These are phyloP conservation scores for Diphyllodes magnificus DNA, from an alignment of 2,113 vertebrate species.

Conservation along the genomic window DNA sequence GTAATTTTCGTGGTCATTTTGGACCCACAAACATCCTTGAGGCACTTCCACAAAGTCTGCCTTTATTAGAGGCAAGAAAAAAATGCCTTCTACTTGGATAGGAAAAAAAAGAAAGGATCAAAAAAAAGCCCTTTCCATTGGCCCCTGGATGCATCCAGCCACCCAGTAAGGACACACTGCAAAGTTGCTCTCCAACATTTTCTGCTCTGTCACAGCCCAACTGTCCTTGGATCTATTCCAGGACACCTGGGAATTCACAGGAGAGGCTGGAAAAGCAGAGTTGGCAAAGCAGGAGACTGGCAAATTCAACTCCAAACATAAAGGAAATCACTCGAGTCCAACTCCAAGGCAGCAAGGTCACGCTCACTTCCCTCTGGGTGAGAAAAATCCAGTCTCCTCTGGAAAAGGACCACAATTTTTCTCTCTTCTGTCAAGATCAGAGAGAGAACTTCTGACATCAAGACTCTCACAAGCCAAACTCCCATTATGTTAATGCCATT, in stretches of 20 bases:
- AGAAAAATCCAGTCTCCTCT: not conserved
- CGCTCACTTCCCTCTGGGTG: not conserved
- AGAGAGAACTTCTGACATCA: not conserved
- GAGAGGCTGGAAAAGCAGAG: not conserved
- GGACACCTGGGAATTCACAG: not conserved
- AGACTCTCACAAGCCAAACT: not conserved
- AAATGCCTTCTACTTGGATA: not conserved
- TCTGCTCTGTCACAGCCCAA: not conserved
- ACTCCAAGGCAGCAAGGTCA: not conserved
- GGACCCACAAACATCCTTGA: not conserved
- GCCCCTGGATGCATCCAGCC: not conserved
- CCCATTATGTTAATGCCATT: not conserved
- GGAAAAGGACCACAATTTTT: not conserved
- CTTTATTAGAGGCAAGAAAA: not conserved
- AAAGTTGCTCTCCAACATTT: not conserved
- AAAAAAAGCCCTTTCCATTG: not conserved
- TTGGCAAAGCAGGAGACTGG: not conserved
- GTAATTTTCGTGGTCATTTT: not conserved
- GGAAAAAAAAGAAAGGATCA: fast-evolving
- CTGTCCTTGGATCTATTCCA: not conserved
- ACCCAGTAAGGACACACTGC: not conserved
- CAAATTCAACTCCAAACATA: not conserved
- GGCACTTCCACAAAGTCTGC: not conserved
- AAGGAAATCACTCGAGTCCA: not conserved
- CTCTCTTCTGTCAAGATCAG: not conserved